Conservation (phyloP, 2,113 vertebrate species). For the Excalfactoria chinensis region DNA sequence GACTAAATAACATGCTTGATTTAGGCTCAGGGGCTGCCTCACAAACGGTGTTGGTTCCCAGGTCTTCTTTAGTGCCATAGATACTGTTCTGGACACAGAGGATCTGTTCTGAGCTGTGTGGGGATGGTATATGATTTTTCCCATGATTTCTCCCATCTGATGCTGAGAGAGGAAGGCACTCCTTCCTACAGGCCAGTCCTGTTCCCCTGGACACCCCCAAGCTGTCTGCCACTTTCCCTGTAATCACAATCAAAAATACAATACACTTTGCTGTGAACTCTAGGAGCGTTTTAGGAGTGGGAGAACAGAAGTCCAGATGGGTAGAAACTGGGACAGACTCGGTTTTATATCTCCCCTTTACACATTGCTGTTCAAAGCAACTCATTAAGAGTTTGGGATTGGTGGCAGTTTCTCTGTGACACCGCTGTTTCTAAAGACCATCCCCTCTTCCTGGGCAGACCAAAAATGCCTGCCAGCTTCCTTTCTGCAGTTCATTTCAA, state of each 20-base stretch:
- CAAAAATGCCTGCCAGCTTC: neutral
- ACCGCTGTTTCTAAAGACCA: neutral
- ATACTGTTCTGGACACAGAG: neutral
- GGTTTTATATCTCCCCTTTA: neutral
- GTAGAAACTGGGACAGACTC: neutral
- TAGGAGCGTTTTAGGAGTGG: neutral
- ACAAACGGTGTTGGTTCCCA: neutral
- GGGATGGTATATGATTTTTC: neutral
- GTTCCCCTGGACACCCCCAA: neutral
- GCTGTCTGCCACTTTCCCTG: neutral
- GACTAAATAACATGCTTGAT: neutral
- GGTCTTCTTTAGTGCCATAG: neutral
- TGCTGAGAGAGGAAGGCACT: neutral
- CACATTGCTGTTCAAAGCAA: neutral
- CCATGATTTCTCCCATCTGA: neutral
- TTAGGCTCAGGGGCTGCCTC: neutral
- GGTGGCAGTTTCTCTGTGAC: rapidly evolving
- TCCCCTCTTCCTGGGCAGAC: rapidly evolving
- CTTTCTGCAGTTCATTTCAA: neutral
- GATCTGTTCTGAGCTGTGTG: neutral
- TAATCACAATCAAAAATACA: neutral
- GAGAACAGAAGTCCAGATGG: neutral
- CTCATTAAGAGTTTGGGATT: neutral
- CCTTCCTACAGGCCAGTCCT: neutral
- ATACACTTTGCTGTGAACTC: neutral